Base-by-base conservation (phyloP, 2,113 vertebrate species). In the Mola mola region DNA sequence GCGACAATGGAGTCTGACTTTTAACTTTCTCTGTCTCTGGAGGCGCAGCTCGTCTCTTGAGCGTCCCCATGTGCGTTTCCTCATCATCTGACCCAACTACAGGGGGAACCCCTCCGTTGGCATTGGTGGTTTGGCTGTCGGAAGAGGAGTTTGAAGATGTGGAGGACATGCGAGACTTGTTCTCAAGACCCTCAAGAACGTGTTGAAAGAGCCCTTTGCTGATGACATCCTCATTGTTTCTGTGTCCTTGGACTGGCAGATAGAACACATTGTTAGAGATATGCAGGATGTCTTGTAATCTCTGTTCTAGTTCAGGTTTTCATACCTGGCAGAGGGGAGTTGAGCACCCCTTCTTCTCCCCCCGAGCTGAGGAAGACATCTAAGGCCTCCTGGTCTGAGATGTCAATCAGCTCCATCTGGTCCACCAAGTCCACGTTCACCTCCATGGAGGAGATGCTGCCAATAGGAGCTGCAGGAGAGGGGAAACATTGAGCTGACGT, bases 401-500 rank as follows among this genome's bases (percentile, higher is more conserved):
- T 89, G 64, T 98, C 96, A 51, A 94, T 90, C 64, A 95, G 83
- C 10, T 98, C 96, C 90, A 98, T 94, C 85, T 98, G 95, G 77
- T 98, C 96, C 83, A 98, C 82, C 50, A 96, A 90, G 83, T 98
- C 96, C 79, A 98, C 95, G 0, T 98, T 98, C 69, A 98, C 96
- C 85, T 98, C 96, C 96, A 98, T 98, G 48, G 96, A 98, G 0
- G 96, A 98, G 85, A 98, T 93, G 67, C 96, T 98, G 65, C 96
- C 94, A 20, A 98, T 93, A 10, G 96, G 90, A 65, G 91, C 91
- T 93, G 60, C 21, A 36, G 33, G 21, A 50, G 15, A 72, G 19
- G 1, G 8, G 13, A 34, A 37, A 3, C 2, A 5, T 15, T 29
- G 0, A n/a, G n/a, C n/a, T n/a, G n/a, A n/a, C n/a, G n/a, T n/a